Conservation (phyloP, 2,888 invertebrate species). For the Ommatoiulus sabulosus region DNA sequence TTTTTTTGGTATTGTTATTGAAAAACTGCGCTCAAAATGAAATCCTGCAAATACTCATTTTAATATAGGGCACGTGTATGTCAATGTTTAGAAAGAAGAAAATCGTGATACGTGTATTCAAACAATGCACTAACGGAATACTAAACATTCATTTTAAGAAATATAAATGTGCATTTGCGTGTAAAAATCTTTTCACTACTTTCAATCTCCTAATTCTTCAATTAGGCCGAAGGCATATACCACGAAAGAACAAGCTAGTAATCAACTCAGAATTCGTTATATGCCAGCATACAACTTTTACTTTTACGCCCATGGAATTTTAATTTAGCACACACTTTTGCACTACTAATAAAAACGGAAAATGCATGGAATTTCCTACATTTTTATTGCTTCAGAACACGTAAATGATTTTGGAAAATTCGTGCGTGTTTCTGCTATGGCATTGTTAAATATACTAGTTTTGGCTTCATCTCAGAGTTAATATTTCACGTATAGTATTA, state of each 20-base stretch:
- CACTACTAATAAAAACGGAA: neutral
- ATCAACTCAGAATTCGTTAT: neutral
- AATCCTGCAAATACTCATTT: neutral
- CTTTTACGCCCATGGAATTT: slow-evolving; percentile 1
- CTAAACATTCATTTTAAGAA: neutral
- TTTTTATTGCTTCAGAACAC: neutral
- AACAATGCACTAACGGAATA: slow-evolving; percentile 18
- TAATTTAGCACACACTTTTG: neutral
- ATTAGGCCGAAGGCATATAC: neutral
- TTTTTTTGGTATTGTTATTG: slow-evolving; percentile 7
- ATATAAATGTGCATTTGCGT: neutral
- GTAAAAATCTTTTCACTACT: neutral
- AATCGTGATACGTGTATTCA: neutral
- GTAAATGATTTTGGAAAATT: neutral
- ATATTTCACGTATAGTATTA: neutral
- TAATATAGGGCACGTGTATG: slow-evolving; percentile 12
- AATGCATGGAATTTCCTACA: neutral
- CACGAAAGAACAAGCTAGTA: neutral
- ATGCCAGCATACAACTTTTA: neutral
- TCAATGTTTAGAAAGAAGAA: neutral
- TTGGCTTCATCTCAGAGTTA: neutral
- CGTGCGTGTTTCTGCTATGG: neutral
- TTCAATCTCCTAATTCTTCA: neutral
- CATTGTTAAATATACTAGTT: neutral
- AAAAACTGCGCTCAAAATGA: neutral